phyloP scores from a whole-genome alignment of 1,140 invertebrate genomes.

The Procambarus virginalis region DNA sequence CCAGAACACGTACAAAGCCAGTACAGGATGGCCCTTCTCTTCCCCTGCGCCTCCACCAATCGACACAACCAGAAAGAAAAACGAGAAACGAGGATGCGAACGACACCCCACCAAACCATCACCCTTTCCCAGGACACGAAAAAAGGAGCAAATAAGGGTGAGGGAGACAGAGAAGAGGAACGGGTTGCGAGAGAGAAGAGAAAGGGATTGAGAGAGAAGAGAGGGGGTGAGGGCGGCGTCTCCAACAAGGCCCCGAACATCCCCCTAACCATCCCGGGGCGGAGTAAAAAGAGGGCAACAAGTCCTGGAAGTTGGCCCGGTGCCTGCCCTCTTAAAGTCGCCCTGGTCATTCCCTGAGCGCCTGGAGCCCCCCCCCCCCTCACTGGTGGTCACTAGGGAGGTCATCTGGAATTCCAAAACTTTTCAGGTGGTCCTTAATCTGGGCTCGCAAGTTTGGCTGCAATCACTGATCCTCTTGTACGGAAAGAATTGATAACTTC shows the following conservation, averaged over 20 bases:
- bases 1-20: fast-evolving
- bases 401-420: not conserved
- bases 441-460: not conserved
- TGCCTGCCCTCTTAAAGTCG: not conserved
- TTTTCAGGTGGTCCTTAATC: conserved; percentile 4
- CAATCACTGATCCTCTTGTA: not conserved
- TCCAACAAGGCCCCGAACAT: conserved; percentile 14
- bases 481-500: not conserved
- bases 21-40: too few species aligned
- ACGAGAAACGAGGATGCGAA: too few species aligned
- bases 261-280: not conserved
- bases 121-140: too few species aligned
- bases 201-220: not conserved
- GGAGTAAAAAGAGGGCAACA: conserved; percentile 1
- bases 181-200: not conserved
- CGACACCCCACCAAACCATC: too few species aligned
- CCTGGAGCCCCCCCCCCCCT: not conserved
- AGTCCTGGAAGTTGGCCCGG: conserved; percentile 7
- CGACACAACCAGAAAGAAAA: too few species aligned
- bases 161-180: not conserved
- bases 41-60: too few species aligned
- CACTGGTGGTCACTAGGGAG: not conserved
- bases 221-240: not conserved
- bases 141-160: not conserved
- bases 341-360: not conserved